phyloP scores from a whole-genome alignment of 30 jellyfish, hydroid and myxozoan genomes.

The Hydractinia symbiolongicarpus region DNA sequence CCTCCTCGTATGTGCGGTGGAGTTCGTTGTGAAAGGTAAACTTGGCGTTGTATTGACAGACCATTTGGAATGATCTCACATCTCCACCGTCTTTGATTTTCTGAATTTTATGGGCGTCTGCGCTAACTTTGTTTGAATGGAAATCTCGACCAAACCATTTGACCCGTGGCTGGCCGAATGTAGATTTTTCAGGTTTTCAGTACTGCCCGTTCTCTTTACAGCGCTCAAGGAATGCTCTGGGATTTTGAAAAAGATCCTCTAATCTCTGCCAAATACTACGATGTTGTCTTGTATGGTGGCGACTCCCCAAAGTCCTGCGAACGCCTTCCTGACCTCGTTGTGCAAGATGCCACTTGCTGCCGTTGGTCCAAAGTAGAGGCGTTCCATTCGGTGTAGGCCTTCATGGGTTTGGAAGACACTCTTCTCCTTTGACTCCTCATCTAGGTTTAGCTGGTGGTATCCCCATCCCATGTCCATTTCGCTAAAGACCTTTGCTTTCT shows the following conservation, averaged over 20 bases:
- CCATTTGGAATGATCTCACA: slow-evolving; percentile 3
- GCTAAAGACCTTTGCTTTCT: slow-evolving; percentile 7
- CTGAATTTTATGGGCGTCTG: background rate
- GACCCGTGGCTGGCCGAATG: background rate
- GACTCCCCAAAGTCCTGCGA: slow-evolving; percentile 11
- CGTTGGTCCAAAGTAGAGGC: slow-evolving; percentile 17
- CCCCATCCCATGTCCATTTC: slow-evolving; percentile 37
- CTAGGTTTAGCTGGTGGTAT: slow-evolving; percentile 17
- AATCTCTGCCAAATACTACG: slow-evolving; percentile 10
- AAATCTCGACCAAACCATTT: slow-evolving; percentile 10
- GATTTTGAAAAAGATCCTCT: background rate
- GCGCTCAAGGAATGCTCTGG: background rate
- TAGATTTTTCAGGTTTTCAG: background rate
- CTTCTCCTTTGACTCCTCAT: slow-evolving; percentile 1
- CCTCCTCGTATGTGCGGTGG: slow-evolving; percentile 2
- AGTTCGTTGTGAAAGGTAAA: slow-evolving; percentile 3
- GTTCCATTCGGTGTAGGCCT: slow-evolving; percentile 15
- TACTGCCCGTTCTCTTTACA: background rate
- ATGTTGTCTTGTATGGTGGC: slow-evolving; percentile 16
- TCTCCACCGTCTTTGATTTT: slow-evolving; percentile 18
- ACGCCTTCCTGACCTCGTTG: slow-evolving; percentile 13
- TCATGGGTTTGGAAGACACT: slow-evolving; percentile 14
- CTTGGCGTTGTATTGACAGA: slow-evolving; percentile 12
- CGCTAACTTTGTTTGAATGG: slow-evolving; percentile 1
- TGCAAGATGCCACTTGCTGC: slow-evolving; percentile 19